These are phyloP conservation scores for Baryphthengus martii DNA, from an alignment of 2,113 vertebrate species.

Conservation along the genomic window DNA sequence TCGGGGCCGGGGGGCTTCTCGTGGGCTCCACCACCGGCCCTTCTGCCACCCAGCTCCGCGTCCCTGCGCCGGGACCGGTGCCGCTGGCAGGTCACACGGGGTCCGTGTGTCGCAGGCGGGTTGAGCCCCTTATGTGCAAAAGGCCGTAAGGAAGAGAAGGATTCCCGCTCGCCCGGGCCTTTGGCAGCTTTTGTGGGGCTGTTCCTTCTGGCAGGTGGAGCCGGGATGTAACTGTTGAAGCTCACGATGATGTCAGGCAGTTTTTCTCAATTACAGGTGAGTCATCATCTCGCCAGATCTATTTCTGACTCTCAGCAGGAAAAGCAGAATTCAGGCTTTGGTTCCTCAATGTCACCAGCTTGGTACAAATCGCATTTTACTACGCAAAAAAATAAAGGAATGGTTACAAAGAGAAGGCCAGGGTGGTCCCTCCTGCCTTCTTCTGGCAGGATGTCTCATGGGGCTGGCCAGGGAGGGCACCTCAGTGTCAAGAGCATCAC, in stretches of 20 bases:
- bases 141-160: rapidly evolving
- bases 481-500: neutral
- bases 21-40: neutral
- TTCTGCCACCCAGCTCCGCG: rapidly evolving
- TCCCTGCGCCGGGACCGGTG: rapidly evolving
- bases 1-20: neutral
- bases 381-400: neutral
- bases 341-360: neutral
- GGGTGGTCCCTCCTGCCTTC: neutral
- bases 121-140: neutral
- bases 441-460: neutral
- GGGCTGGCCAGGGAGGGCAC: neutral
- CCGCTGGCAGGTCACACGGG: rapidly evolving
- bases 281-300: constrained; percentile 41
- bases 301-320: constrained; percentile 34
- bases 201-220: neutral
- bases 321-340: neutral
- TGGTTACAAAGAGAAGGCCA: rapidly evolving
- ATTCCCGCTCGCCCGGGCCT: neutral
- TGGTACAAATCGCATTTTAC: neutral
- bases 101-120: neutral
- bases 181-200: neutral
- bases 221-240: neutral
- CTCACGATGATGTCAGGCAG: neutral
- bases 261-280: constrained; percentile 50